These are phyloP conservation scores for Burhinus oedicnemus DNA, from an alignment of 2,113 vertebrate genomes.

Conservation along the genomic window DNA sequence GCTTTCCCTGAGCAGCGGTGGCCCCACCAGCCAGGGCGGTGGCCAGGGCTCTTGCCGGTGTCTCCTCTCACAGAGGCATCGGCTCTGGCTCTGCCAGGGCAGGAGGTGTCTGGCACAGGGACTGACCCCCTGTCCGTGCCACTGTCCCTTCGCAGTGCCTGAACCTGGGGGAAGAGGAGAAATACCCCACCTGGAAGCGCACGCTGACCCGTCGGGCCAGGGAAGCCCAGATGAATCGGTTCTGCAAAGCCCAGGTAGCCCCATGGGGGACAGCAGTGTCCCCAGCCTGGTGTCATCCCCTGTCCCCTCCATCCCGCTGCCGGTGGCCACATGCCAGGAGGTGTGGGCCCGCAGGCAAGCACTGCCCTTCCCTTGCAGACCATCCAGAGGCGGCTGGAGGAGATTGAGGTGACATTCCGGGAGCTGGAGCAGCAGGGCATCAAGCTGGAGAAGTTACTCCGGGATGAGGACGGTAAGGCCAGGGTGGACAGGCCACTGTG, in stretches of 20 bases:
- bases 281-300: fast-evolving
- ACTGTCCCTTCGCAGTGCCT: neutral
- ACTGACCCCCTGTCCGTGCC: neutral
- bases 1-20: neutral
- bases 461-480: slow-evolving; percentile 79
- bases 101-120: neutral
- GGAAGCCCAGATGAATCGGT: slow-evolving; percentile 84
- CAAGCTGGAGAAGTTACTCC: slow-evolving; percentile 81
- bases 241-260: slow-evolving; percentile 88
- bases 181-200: slow-evolving; percentile 78
- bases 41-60: neutral
- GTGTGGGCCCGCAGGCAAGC: fast-evolving
- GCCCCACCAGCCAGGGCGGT: too few relatives aligned
- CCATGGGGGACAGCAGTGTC: neutral
- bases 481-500: fast-evolving
- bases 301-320: neutral
- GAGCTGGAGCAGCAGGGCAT: slow-evolving; percentile 88
- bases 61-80: neutral
- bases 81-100: neutral
- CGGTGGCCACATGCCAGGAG: neutral
- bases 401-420: slow-evolving; percentile 88
- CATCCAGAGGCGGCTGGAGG: slow-evolving; percentile 90
- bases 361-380: slow-evolving; percentile 67
- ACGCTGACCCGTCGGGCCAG: slow-evolving; percentile 82
- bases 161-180: slow-evolving; percentile 67